Percentiles rank a stretch among this genome's conserved stretches.
Evolutionary conservation across 1,140 invertebrate species (phyloP).

Genomic region (Periplaneta americana): DNA sequence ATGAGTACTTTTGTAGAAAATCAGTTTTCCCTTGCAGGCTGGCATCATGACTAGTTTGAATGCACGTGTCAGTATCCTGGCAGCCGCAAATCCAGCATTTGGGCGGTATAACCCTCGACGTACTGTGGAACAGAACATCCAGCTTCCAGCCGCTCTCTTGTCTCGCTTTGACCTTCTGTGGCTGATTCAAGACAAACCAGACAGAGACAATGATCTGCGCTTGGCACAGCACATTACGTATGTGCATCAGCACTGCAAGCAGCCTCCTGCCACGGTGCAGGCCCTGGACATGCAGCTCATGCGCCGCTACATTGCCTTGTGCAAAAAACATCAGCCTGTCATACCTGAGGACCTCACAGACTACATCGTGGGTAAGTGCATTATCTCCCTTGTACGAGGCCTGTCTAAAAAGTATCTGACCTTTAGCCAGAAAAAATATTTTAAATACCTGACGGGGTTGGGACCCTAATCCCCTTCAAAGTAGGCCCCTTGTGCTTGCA

Average conservation of each 20-base stretch:
- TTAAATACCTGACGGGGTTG: too few relatives aligned
- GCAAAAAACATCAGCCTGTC: constrained; percentile 81
- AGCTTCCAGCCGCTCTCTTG: constrained; percentile 94
- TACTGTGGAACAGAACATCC: constrained; percentile 95
- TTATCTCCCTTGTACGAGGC: too few relatives aligned
- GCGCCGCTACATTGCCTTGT: constrained; percentile 88
- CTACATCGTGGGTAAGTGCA: constrained; percentile 73
- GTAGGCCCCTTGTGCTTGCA: too few relatives aligned
- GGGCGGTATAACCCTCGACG: constrained; percentile 96
- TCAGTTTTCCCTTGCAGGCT: constrained; percentile 49
- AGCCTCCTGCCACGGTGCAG: constrained; percentile 71
- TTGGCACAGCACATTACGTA: constrained; percentile 97
- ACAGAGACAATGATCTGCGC: constrained; percentile 87
- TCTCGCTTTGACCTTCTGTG: constrained; percentile 97
- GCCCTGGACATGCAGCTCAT: constrained; percentile 92
- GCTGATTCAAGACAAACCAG: constrained; percentile 93
- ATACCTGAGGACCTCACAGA: constrained; percentile 86
- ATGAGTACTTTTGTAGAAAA: neutral
- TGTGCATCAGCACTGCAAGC: constrained; percentile 88
- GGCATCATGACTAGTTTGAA: constrained; percentile 98
- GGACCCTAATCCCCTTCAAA: too few relatives aligned
- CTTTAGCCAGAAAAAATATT: too few relatives aligned
- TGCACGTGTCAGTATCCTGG: constrained; percentile 94
- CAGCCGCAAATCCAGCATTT: constrained; percentile 98
- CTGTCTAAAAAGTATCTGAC: too few relatives aligned